A percentile compares a stretch with the other conserved stretches of the same genome.
Conservation (phyloP, 2,797 vertebrate genomes). For the Pterois miles region DNA sequence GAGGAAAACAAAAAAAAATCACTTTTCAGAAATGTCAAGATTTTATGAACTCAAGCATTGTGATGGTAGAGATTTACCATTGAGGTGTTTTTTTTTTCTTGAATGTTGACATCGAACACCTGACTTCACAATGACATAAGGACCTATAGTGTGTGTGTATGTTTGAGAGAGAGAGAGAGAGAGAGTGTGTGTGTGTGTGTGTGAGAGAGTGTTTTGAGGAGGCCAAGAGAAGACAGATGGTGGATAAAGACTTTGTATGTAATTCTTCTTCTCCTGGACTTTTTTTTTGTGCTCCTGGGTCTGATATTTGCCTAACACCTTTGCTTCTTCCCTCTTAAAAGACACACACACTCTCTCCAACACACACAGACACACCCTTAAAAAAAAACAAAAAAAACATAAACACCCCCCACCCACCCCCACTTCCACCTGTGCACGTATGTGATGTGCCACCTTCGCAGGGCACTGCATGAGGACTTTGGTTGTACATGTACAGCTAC, state of each 20-base stretch:
- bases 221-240: slow-evolving; percentile 64
- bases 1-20: slow-evolving; percentile 65
- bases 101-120: slow-evolving; percentile 76
- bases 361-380: slow-evolving; percentile 37
- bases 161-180: slow-evolving; percentile 28
- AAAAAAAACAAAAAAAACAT: slow-evolving; percentile 10
- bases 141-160: slow-evolving; percentile 57
- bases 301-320: slow-evolving; percentile 67
- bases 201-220: slow-evolving; percentile 54
- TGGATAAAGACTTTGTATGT: slow-evolving; percentile 72
- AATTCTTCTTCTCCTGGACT: slow-evolving; percentile 68
- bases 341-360: slow-evolving; percentile 36
- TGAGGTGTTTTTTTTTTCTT: slow-evolving; percentile 73
- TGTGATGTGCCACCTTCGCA: slow-evolving; percentile 76
- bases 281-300: slow-evolving; percentile 58
- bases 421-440: slow-evolving; percentile 70
- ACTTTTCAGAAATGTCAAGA: slow-evolving; percentile 73
- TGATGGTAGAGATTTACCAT: slow-evolving; percentile 79
- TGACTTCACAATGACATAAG: slow-evolving; percentile 76
- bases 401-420: slow-evolving; percentile 1
- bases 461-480: slow-evolving; percentile 84
- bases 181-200: slow-evolving; percentile 35
- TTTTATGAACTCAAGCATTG: slow-evolving; percentile 78
- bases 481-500: slow-evolving; percentile 86
- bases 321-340: slow-evolving; percentile 62